phyloP scores from a whole-genome alignment of 2,888 invertebrate species.

The Mesoligia furuncula region DNA sequence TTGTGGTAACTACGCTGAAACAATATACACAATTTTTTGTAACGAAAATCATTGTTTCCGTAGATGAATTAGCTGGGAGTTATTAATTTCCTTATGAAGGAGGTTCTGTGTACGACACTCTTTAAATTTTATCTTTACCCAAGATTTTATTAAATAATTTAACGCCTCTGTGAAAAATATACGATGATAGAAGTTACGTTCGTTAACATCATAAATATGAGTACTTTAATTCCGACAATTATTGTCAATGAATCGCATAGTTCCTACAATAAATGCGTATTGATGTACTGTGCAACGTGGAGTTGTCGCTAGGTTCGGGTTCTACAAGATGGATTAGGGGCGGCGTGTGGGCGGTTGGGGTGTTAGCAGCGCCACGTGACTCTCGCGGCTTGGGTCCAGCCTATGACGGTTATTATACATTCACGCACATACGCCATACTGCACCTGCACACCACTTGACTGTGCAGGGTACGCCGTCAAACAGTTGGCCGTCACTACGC shows the following conservation, averaged over 20 bases:
- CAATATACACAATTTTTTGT: conserved; percentile 3
- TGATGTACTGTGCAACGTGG: neutral
- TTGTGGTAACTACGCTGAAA: conserved; percentile 12
- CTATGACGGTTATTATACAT: conserved; percentile 5
- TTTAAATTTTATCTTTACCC: neutral
- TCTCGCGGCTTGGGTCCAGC: neutral
- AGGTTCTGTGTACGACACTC: neutral
- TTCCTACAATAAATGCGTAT: conserved; percentile 8
- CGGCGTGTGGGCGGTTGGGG: neutral
- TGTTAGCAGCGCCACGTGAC: conserved; percentile 26
- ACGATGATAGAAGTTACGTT: neutral
- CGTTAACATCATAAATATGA: neutral
- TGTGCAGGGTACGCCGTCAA: neutral
- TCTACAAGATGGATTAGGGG: neutral
- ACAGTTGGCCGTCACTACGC: neutral
- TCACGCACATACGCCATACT: neutral
- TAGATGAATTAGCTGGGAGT: neutral
- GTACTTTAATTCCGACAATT: neutral
- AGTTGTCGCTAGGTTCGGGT: neutral
- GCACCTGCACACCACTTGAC: neutral
- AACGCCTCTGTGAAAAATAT: neutral
- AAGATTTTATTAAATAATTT: neutral
- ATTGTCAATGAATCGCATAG: neutral
- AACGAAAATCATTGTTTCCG: neutral
- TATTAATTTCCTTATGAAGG: neutral